Conservation (phyloP, 2,888 invertebrate genomes). For the Eupithecia tripunctaria region DNA sequence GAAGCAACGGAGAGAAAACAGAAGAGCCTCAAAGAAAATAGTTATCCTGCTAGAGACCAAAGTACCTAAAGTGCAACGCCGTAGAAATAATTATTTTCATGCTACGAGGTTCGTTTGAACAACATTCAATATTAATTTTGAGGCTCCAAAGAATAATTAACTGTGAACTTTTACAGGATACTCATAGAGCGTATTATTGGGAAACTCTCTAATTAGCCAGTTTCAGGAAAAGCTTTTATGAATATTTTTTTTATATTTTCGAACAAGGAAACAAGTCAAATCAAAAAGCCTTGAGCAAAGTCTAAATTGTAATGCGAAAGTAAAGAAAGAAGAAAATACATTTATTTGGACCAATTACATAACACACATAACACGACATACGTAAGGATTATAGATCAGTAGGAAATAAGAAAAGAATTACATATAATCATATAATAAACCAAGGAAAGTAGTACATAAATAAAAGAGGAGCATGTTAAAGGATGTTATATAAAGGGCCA, state of each 20-base stretch:
- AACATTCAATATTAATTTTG: background rate
- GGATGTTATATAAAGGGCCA: too few species aligned
- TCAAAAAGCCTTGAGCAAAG: background rate
- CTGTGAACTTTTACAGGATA: background rate
- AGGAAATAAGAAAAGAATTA: too few species aligned
- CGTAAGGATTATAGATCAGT: too few species aligned
- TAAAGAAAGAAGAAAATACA: too few species aligned
- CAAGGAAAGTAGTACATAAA: too few species aligned
- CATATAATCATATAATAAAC: too few species aligned
- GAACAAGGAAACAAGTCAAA: background rate
- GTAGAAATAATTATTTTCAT: background rate
- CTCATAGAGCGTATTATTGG: slow-evolving; percentile 1
- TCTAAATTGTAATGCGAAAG: background rate
- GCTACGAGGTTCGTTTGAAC: background rate
- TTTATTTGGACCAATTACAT: too few species aligned
- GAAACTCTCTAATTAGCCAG: slow-evolving; percentile 3
- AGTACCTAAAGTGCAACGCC: background rate
- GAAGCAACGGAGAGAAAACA: slow-evolving; percentile 1
- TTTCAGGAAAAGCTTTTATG: background rate
- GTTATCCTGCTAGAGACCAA: background rate
- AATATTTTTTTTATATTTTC: background rate
- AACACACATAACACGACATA: too few species aligned
- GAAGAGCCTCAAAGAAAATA: background rate
- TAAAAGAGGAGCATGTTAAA: too few species aligned
- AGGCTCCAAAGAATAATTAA: background rate